These are phyloP conservation scores for Lepidurus apus DNA, from an alignment of 1,140 invertebrate genomes.

Conservation along the genomic window DNA sequence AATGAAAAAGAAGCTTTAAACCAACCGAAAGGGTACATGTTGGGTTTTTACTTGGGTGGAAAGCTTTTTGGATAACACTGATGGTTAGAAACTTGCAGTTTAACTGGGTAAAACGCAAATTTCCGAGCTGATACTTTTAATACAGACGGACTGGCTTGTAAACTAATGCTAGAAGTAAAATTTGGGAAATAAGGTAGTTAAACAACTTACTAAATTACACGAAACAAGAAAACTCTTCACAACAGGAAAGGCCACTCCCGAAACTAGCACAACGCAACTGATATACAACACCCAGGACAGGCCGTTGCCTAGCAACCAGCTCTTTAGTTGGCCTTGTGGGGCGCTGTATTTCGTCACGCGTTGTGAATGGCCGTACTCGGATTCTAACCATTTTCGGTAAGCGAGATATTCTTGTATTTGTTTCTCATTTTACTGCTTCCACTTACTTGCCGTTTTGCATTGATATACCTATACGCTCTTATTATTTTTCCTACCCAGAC, in stretches of 20 bases:
- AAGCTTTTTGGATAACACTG: no score
- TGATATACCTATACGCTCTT: no score
- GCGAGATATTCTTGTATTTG: background rate
- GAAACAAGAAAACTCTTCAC: background rate
- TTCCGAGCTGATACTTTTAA: no score
- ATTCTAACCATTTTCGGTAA: background rate
- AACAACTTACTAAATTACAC: background rate
- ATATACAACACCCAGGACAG: background rate
- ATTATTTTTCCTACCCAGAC: no score
- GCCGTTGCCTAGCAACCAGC: background rate
- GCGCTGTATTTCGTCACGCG: background rate
- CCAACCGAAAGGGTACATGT: no score
- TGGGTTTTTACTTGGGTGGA: no score
- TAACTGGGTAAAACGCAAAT: no score
- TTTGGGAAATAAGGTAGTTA: background rate
- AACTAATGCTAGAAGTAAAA: background rate
- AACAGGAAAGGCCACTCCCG: slow-evolving; percentile 17
- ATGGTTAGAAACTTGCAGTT: no score
- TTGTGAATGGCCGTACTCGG: background rate
- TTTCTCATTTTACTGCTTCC: no score
- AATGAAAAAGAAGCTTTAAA: no score
- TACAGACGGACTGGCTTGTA: no score
- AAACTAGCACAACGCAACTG: background rate
- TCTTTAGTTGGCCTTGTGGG: background rate
- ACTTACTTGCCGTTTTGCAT: no score